A percentile compares a stretch with the other conserved stretches of the same genome.
These are phyloP conservation scores for Plebejus melissa DNA, from an alignment of 2,888 invertebrate species.

Conservation along the genomic window DNA sequence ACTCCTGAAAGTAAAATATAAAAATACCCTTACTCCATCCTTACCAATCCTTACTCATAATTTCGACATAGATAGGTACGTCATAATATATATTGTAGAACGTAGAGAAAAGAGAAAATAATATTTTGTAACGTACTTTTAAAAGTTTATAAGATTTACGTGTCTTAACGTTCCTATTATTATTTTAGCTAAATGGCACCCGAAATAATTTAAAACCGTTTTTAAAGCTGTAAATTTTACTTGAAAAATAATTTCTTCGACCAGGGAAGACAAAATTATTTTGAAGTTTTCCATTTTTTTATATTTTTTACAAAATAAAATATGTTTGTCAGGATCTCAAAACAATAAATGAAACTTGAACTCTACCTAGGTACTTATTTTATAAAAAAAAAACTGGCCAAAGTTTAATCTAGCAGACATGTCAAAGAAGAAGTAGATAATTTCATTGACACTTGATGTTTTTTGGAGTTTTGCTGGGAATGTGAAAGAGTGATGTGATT, in stretches of 20 bases:
- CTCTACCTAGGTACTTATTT: not conserved
- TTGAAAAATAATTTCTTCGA: slow-evolving; percentile 69
- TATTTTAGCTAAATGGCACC: slow-evolving; percentile 69
- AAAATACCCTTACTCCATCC: not conserved
- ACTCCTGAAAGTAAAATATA: not conserved
- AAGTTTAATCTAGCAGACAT: not conserved
- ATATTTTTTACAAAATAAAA: slow-evolving; percentile 24
- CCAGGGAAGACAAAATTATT: slow-evolving; percentile 76
- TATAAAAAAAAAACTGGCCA: not conserved
- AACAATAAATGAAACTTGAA: not conserved
- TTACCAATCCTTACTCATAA: too few species aligned
- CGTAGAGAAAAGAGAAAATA: too few species aligned
- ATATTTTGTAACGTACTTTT: not conserved
- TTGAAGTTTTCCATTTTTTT: slow-evolving; percentile 60
- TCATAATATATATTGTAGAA: too few species aligned
- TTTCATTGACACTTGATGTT: not conserved
- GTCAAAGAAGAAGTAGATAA: slow-evolving; percentile 2
- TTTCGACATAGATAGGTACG: too few species aligned
- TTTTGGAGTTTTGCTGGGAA: too few species aligned
- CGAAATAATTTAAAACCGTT: slow-evolving; percentile 74
- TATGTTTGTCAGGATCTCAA: not conserved
- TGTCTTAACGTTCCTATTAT: slow-evolving; percentile 71
- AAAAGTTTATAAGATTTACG: slow-evolving; percentile 55
- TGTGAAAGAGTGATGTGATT: too few species aligned
- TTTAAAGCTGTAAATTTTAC: slow-evolving; percentile 71